Evolutionary conservation across 2,888 invertebrate genomes (phyloP), one percentile per base, ranked within the genome.

Genomic region (Noctuana brunneofusca): DNA sequence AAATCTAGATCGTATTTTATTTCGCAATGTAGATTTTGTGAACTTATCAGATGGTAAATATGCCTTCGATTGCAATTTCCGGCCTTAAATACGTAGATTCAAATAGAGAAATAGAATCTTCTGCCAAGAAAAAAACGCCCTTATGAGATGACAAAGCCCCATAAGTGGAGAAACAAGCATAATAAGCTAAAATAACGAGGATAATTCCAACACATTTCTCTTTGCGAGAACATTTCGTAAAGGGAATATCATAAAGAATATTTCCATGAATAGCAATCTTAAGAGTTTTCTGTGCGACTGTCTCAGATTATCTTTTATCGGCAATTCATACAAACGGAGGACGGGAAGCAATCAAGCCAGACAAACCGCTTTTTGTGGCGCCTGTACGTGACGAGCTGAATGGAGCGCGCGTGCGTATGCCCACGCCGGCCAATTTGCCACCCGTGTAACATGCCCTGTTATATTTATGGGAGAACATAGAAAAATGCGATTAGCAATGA

Each of bases 251-350:
- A 43, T 43, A 43, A 43, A 43, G 43, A 43, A 43, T 43, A 43
- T 43, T 18, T 18, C 18, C 32, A 38, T n/a, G n/a, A 20, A 48
- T 11, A 5, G 20, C 18, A 14, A 20, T 46, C 20, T 24, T 12
- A n/a, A 6, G 6, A 22, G 22, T 49, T 49, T 55, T 55, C 43
- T 55, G 55, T 43, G 27, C 27, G 24, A 55, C 32, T 48, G 57
- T 57, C 57, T 48, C 32, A 48, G 57, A 57, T 57, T 57, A 57
- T 57, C 57, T 57, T 57, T 57, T 57, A 57, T 57, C 57, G 57
- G 57, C 57, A 57, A 57, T 57, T 57, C 32, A 57, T 57, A 27
- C 43, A 22, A 46, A 48, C 27, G 57, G 32, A 56, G 56, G 56
- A 57, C 46, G 57, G 57, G 48, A 57, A 57, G 57, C 57, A 57